phyloP scores from a whole-genome alignment of 2,888 invertebrate species.

The Stenurella melanura region DNA sequence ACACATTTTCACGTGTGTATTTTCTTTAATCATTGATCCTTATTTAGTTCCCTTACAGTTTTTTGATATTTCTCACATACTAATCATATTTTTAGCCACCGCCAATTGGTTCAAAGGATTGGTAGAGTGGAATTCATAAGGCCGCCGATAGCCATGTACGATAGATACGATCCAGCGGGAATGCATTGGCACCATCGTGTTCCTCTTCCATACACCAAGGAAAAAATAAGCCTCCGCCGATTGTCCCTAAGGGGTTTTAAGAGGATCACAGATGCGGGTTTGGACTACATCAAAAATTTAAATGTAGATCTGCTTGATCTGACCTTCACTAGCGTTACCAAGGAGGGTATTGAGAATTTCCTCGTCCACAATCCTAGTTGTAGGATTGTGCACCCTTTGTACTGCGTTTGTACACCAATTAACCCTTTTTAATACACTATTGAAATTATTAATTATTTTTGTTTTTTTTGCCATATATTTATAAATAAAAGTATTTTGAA shows the following conservation, averaged over 20 bases:
- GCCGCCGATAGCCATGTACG: background rate
- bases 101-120: background rate
- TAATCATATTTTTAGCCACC: background rate
- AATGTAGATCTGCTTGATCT: constrained; percentile 77
- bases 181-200: too few species aligned
- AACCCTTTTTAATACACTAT: constrained; percentile 54
- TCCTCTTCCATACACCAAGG: background rate
- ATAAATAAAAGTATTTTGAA: constrained; percentile 29
- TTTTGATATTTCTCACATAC: background rate
- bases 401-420: constrained; percentile 65
- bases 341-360: constrained; percentile 78
- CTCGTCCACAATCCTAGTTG: constrained; percentile 78
- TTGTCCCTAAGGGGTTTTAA: constrained; percentile 67
- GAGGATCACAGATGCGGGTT: constrained; percentile 63
- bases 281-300: constrained; percentile 61
- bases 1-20: too few species aligned
- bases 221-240: constrained; percentile 55
- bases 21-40: too few species aligned
- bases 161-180: background rate
- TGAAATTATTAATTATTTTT: constrained; percentile 34
- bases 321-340: constrained; percentile 80
- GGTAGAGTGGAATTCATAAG: background rate
- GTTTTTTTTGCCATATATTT: constrained; percentile 43
- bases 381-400: constrained; percentile 72
- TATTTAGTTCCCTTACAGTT: too few species aligned